These are phyloP conservation scores for Dicentrarchus labrax DNA, from an alignment of 2,113 vertebrate genomes.

Conservation along the genomic window DNA sequence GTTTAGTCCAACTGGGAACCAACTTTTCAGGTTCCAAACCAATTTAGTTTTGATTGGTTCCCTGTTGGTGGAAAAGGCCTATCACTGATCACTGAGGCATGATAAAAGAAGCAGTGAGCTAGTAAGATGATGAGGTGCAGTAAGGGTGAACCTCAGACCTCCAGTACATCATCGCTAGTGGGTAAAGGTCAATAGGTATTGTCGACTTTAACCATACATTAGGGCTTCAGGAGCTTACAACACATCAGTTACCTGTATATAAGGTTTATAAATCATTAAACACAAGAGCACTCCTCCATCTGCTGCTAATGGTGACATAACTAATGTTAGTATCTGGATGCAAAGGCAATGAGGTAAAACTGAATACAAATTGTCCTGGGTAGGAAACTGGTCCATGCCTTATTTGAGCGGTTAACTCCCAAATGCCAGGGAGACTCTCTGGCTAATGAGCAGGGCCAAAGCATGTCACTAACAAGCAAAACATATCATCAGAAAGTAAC, in stretches of 20 bases:
- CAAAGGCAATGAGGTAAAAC: constrained; percentile 13
- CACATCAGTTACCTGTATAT: neutral
- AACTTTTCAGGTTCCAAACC: too few species aligned
- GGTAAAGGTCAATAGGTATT: neutral
- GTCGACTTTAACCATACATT: neutral
- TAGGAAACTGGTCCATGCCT: neutral
- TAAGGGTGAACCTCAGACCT: neutral
- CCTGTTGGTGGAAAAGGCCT: too few species aligned
- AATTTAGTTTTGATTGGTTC: too few species aligned
- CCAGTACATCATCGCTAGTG: neutral
- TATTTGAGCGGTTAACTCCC: neutral
- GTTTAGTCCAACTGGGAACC: too few species aligned
- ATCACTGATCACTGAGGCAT: neutral
- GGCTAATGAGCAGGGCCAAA: constrained; percentile 44
- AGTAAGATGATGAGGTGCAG: neutral
- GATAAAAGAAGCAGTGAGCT: neutral
- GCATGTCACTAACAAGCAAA: constrained; percentile 52
- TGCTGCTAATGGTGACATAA: constrained; percentile 2
- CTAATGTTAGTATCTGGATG: neutral
- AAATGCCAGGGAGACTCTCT: constrained; percentile 3
- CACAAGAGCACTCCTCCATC: neutral
- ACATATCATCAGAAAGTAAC: constrained; percentile 23
- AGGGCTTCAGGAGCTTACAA: neutral
- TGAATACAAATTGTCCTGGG: constrained; percentile 23
- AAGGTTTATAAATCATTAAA: neutral